phyloP scores from a whole-genome alignment of 1,140 invertebrate species.

The Neoseiulus cucumeris region DNA sequence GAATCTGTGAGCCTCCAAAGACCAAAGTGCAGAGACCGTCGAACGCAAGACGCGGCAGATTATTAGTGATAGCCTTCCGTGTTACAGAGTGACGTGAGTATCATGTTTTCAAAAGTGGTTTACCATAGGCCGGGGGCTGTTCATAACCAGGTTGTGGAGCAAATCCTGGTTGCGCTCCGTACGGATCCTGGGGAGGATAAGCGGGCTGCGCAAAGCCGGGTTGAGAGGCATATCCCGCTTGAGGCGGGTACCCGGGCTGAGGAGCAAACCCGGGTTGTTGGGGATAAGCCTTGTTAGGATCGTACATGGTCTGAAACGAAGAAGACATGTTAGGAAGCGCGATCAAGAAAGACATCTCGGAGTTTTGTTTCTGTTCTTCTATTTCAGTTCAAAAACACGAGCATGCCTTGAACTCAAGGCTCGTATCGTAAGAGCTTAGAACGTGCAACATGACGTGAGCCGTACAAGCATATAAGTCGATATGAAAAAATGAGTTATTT shows the following conservation, averaged over 20 bases:
- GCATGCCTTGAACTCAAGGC: no score
- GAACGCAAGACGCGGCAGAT: neutral
- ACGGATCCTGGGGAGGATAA: neutral
- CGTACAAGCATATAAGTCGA: no score
- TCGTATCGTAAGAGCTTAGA: no score
- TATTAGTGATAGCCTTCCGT: neutral
- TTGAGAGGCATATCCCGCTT: neutral
- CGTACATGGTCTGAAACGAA: neutral
- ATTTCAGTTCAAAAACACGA: no score
- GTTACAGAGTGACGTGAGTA: neutral
- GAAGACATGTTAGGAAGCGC: neutral
- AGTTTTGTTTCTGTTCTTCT: no score
- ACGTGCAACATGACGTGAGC: no score
- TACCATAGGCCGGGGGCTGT: neutral
- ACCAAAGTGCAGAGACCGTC: neutral
- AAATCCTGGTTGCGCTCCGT: neutral
- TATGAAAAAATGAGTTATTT: no score
- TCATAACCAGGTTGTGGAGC: neutral
- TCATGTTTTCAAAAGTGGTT: neutral
- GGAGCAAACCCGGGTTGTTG: neutral
- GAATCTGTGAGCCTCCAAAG: neutral
- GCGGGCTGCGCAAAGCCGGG: neutral
- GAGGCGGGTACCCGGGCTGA: neutral
- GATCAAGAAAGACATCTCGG: no score
- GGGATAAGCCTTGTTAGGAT: neutral